Percentiles rank a stretch among this genome's conserved stretches.
Conservation (phyloP, 1,140 invertebrate species). For the Drosophila sucinea region DNA sequence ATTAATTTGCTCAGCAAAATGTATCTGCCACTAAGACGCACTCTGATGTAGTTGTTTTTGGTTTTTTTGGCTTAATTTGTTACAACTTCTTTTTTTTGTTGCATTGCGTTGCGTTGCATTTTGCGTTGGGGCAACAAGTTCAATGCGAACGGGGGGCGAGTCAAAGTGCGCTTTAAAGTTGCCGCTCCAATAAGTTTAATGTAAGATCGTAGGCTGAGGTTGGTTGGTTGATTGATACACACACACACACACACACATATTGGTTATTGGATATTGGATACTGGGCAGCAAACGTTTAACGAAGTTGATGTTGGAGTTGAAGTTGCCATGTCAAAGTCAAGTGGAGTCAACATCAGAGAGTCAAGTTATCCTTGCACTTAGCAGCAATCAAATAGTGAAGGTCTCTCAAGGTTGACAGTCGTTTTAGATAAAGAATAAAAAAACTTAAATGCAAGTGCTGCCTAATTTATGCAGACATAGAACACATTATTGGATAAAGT, state of each 20-base stretch:
- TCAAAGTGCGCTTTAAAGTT: slow-evolving; percentile 71
- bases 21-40: slow-evolving; percentile 67
- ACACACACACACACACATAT: background rate
- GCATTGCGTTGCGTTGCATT: slow-evolving; percentile 36
- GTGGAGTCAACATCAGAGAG: slow-evolving; percentile 56
- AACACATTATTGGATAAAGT: background rate
- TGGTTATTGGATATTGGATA: background rate
- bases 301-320: slow-evolving; percentile 51
- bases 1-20: slow-evolving; percentile 78
- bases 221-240: slow-evolving; percentile 17
- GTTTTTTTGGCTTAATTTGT: slow-evolving; percentile 62
- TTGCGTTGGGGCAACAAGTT: slow-evolving; percentile 56
- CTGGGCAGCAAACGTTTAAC: slow-evolving; percentile 28
- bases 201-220: slow-evolving; percentile 1
- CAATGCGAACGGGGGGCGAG: slow-evolving; percentile 55
- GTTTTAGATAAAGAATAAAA: slow-evolving; percentile 12
- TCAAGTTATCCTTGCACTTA: slow-evolving; percentile 75
- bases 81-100: slow-evolving; percentile 28
- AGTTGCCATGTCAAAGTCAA: slow-evolving; percentile 76
- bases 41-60: slow-evolving; percentile 36
- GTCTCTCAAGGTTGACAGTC: slow-evolving; percentile 48
- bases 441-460: background rate
- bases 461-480: background rate
- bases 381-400: slow-evolving; percentile 61
- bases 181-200: slow-evolving; percentile 67